Evolutionary conservation across 2,888 invertebrate species (phyloP).

Genomic region (Acleris laterana): DNA sequence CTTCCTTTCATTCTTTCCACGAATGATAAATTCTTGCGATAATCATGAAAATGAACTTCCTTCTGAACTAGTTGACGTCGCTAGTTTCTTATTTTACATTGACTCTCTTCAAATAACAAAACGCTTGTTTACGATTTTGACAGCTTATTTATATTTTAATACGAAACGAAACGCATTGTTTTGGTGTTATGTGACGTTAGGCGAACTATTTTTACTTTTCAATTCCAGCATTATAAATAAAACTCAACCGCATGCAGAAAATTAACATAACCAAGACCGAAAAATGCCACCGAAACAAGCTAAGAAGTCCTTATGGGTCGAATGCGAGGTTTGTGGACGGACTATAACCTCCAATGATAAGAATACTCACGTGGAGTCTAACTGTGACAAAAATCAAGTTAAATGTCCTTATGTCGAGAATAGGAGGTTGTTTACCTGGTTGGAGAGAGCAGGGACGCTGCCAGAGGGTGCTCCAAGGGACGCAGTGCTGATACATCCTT

Average conservation of each 20-base stretch:
- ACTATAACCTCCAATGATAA: slow-evolving; percentile 84
- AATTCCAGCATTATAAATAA: slow-evolving; percentile 3
- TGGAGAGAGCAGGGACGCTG: slow-evolving; percentile 63
- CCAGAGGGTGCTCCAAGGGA: slow-evolving; percentile 71
- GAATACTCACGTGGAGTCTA: slow-evolving; percentile 77
- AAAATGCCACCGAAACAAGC: slow-evolving; percentile 72
- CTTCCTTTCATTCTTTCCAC: too few species aligned
- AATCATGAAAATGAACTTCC: too few species aligned
- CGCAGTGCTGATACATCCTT: slow-evolving; percentile 71
- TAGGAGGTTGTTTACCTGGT: slow-evolving; percentile 64
- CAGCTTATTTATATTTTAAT: background rate
- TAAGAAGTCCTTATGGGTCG: slow-evolving; percentile 85
- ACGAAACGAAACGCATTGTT: slow-evolving; percentile 12
- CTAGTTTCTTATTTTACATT: too few species aligned
- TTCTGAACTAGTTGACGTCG: too few species aligned
- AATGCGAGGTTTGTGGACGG: slow-evolving; percentile 86
- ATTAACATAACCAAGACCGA: slow-evolving; percentile 8
- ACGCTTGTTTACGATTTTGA: background rate
- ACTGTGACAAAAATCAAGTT: slow-evolving; percentile 79
- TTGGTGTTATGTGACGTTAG: slow-evolving; percentile 21
- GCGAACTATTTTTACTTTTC: background rate
- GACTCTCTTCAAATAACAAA: too few species aligned
- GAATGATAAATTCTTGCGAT: too few species aligned
- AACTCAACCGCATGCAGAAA: background rate
- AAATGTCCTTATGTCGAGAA: slow-evolving; percentile 74